These are phyloP conservation scores for Protobothrops flavoviridis DNA, from an alignment of 2,113 vertebrate species.

Conservation along the genomic window DNA sequence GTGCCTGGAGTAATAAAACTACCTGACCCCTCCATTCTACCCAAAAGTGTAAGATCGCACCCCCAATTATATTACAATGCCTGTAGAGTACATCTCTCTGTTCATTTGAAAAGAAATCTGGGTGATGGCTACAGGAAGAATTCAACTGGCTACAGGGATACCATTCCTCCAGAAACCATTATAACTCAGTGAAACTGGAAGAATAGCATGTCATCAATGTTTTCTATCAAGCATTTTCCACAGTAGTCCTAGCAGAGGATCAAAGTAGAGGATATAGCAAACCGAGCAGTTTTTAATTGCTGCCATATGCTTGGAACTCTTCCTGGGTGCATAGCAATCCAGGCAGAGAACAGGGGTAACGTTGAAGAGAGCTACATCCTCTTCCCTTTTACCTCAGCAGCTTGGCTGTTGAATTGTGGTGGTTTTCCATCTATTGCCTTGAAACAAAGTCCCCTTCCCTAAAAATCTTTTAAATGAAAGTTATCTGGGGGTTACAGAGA, in stretches of 20 bases:
- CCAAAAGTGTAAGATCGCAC: background rate
- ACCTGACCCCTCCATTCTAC: background rate
- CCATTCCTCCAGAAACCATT: background rate
- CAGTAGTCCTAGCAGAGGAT: background rate
- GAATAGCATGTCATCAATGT: background rate
- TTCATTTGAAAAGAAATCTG: background rate
- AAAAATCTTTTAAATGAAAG: background rate
- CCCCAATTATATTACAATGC: background rate
- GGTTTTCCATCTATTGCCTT: background rate
- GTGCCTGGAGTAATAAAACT: background rate
- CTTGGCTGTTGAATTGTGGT: background rate
- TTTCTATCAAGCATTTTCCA: background rate
- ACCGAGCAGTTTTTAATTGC: background rate
- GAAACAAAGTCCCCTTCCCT: background rate
- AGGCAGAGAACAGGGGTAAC: background rate
- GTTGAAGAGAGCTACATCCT: background rate
- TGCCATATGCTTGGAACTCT: background rate
- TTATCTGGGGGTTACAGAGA: background rate
- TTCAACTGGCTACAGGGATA: background rate
- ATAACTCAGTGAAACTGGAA: background rate
- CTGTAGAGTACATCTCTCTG: background rate
- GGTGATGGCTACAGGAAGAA: background rate
- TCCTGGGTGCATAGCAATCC: background rate
- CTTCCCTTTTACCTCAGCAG: background rate
- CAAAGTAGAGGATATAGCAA: background rate